Conservation (phyloP, 2,797 vertebrate species). For the Intellagama lesueurii region DNA sequence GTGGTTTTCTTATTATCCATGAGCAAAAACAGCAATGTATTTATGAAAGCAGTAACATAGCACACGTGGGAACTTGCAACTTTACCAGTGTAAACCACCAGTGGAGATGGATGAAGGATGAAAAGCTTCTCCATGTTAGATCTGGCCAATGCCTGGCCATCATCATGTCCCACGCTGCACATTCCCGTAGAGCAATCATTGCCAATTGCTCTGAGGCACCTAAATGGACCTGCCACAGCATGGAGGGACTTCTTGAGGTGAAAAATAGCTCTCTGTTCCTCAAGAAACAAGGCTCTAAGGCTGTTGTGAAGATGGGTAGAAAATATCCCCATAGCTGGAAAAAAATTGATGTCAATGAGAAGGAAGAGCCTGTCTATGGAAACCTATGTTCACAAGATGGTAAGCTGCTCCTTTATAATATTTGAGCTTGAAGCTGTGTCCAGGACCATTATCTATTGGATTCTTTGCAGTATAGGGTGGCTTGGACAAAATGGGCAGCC, state of each 20-base stretch:
- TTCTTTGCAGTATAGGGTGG: neutral
- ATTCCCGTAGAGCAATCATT: constrained; percentile 71
- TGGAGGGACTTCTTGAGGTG: constrained; percentile 80
- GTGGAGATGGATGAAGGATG: constrained; percentile 83
- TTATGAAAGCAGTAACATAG: constrained; percentile 62
- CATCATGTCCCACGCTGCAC: constrained; percentile 68
- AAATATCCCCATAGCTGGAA: constrained; percentile 85
- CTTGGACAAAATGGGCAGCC: neutral
- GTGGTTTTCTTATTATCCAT: constrained; percentile 86
- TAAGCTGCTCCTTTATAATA: constrained; percentile 73
- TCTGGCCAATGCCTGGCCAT: constrained; percentile 81
- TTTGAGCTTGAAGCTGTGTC: constrained; percentile 43
- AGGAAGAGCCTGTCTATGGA: constrained; percentile 68
- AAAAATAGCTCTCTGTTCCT: constrained; percentile 82
- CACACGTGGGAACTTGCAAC: constrained; percentile 80
- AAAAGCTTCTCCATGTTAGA: constrained; percentile 79
- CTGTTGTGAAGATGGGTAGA: constrained; percentile 77
- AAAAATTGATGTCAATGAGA: constrained; percentile 76
- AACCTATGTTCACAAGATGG: constrained; percentile 83
- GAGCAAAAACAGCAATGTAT: constrained; percentile 82
- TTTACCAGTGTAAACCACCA: constrained; percentile 78
- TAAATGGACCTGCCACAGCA: constrained; percentile 82
- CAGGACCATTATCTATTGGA: neutral
- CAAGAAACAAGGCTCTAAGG: constrained; percentile 81
- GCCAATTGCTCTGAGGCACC: constrained; percentile 79